These are phyloP conservation scores for Musca vetustissima DNA, from an alignment of 1,140 invertebrate species.

Conservation along the genomic window DNA sequence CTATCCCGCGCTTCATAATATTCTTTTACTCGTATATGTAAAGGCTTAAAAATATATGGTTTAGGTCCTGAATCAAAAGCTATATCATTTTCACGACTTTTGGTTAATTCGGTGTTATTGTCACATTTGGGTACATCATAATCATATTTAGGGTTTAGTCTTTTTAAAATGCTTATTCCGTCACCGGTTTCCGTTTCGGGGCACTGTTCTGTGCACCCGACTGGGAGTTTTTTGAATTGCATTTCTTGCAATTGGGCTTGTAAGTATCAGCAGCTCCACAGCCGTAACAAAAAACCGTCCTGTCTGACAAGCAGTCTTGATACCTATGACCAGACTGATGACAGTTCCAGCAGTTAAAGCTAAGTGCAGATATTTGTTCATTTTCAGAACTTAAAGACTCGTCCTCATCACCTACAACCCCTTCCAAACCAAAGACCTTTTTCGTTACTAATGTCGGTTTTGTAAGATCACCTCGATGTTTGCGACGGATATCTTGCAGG, in stretches of 20 bases:
- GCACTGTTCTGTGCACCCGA: background rate
- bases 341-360: background rate
- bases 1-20: no score
- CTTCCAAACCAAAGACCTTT: background rate
- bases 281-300: background rate
- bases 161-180: no score
- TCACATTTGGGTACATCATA: no score
- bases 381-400: background rate
- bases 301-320: conserved; percentile 11
- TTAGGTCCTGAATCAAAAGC: no score
- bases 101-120: no score
- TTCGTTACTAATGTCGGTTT: background rate
- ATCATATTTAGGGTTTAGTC: no score
- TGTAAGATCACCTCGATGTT: background rate
- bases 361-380: background rate
- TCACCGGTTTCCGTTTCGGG: background rate
- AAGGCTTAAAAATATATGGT: no score
- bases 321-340: conserved; percentile 25
- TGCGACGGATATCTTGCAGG: background rate
- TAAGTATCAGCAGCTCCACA: background rate
- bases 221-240: background rate
- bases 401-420: background rate
- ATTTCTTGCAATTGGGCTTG: background rate
- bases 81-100: no score
- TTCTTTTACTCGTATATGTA: no score